phyloP scores from a whole-genome alignment of 1,140 invertebrate species.

The Cydia strobilella region DNA sequence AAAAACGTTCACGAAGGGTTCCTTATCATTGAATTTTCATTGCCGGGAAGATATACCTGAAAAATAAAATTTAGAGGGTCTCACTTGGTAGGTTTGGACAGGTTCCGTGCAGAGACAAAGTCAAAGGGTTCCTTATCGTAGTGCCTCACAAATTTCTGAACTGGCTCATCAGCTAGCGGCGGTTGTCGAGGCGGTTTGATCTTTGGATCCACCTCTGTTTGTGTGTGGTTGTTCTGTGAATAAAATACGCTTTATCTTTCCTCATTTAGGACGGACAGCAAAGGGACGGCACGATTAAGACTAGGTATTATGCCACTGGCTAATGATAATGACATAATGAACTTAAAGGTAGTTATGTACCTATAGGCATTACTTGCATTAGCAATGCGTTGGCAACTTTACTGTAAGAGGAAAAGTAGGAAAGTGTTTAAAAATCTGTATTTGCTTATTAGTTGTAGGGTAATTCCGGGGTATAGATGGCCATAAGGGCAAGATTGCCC shows the following conservation, averaged over 20 bases:
- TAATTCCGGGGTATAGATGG: no score
- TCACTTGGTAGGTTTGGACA: constrained; percentile 61
- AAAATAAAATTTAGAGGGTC: constrained; percentile 33
- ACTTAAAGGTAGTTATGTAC: no score
- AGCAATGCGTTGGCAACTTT: no score
- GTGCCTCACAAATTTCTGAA: constrained; percentile 46
- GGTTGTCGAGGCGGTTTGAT: constrained; percentile 51
- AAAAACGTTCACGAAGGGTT: no score
- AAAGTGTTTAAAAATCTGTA: no score
- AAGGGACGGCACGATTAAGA: neutral
- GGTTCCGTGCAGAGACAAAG: constrained; percentile 51
- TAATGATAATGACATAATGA: no score
- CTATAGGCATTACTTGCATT: no score
- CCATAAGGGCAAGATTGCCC: no score
- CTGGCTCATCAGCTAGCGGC: constrained; percentile 36
- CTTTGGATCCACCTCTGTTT: constrained; percentile 36
- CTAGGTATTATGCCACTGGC: neutral
- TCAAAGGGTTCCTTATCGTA: constrained; percentile 56
- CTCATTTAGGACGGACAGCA: neutral
- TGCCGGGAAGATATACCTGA: neutral
- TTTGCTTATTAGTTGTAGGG: no score
- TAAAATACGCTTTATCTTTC: neutral
- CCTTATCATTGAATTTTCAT: neutral
- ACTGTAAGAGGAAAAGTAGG: no score
- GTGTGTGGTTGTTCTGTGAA: constrained; percentile 36